Evolutionary conservation across 2,113 vertebrate genomes (phyloP).

Genomic region (Oenanthe oenanthe): DNA sequence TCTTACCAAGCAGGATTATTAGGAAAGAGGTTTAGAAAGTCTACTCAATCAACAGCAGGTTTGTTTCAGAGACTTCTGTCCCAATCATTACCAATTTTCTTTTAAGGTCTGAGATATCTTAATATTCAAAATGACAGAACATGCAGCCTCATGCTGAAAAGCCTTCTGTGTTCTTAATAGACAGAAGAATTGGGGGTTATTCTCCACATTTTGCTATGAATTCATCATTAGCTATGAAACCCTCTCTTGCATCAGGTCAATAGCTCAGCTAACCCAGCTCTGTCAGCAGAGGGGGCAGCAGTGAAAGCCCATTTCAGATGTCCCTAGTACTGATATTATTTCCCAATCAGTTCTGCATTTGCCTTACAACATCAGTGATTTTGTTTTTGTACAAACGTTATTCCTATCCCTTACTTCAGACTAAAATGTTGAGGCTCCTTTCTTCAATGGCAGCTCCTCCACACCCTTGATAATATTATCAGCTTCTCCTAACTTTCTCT

Average conservation of each 20-base stretch:
- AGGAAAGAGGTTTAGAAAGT: background rate
- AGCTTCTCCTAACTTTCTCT: background rate
- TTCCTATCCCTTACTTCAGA: background rate
- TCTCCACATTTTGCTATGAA: background rate
- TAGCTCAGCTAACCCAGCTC: background rate
- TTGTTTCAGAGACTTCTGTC: background rate
- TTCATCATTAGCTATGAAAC: background rate
- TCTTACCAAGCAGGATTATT: background rate
- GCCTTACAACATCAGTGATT: background rate
- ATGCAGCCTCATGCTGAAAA: background rate
- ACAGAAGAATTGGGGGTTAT: fast-evolving
- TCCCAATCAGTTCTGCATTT: background rate
- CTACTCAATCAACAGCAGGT: background rate
- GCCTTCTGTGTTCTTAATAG: background rate
- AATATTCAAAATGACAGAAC: background rate
- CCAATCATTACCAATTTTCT: background rate
- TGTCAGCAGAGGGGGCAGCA: background rate
- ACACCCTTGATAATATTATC: background rate
- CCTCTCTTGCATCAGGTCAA: background rate
- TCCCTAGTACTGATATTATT: background rate
- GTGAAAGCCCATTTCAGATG: background rate
- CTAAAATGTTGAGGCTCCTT: background rate
- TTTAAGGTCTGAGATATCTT: background rate
- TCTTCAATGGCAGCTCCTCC: background rate
- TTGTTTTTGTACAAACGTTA: background rate